Base-by-base conservation (phyloP, 2,888 invertebrate genomes). In the Fragum sueziense region DNA sequence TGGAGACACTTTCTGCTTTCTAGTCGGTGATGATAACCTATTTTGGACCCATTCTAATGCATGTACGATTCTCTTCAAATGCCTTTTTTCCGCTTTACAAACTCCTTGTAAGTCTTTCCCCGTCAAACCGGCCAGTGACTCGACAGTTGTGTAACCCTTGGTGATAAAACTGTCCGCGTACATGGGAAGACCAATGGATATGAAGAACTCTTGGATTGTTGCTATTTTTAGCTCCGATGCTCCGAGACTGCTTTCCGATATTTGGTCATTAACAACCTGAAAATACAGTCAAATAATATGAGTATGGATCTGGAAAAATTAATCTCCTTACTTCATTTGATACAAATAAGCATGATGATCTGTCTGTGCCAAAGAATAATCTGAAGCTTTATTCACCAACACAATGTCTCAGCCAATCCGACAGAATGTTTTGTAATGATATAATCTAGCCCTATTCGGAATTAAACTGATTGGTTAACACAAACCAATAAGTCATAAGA, bases 111-210 rank as follows among this genome's bases (percentile, higher is more conserved):
- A 82, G 47, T 91, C 89, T 31, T 86, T 85, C 22, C 90, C 89
- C 3, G 86, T 82, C 68, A 91, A 79, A 25, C 83, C 82, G 33
- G 89, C 85, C 31, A 93, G 74, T 34, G 88, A 85, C 52, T 91
- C 90, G 33, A 92, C 85, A 9, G 90, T 87, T 27, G 79, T 78
- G 41, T 83, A 84, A 9, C 88, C 88, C 52, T 84, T 86, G 17
- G 80, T 70, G 37, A 80, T 65, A 65, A 91, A 85, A 27, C 82
- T 78, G 7, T 85, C 82, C 20, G 85, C 86, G 85, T 93, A 93
- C 92, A 93, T 93, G 11, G 93, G 93, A 70, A 93, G 87, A 37
- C 93, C 93, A 47, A 93, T 89, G 37, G 92, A 92, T 31, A 88
- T 88, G 47, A 93, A 90, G 88, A 93, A 93, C 61, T 71, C 71